Base-by-base conservation (phyloP, 2,113 vertebrate species). In the Anthoscopus minutus region DNA sequence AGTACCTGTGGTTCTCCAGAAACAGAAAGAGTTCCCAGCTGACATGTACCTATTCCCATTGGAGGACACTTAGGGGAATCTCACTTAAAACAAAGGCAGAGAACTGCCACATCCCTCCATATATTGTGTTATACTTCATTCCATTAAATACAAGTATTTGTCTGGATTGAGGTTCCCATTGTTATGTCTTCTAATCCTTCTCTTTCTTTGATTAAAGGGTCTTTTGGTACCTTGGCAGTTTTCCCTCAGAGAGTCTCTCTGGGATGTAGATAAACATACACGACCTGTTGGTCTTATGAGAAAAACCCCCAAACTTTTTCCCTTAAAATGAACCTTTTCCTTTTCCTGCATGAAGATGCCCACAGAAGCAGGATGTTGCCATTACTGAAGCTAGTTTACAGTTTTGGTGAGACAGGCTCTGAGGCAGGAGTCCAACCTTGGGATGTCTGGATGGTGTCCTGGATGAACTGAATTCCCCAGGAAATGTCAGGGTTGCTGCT, bases 221-320 rank as follows among this genome's bases (percentile, higher is more conserved):
- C 20, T 88, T 81, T 50, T 56, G 51, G 11, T 37, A 45, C 20
- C 33, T 22, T 24, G 16, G 33, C 53, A 16, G 10, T 44, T 57
- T 73, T 84, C 37, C 15, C 37, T 17, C 3, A 4, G 13, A n/a
- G 51, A 30, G 11, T 77, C 40, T 91, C 33, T 76, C 33, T 56
- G 40, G 8, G 89, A 10, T 1, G 1, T 13, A 33, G 28, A 40
- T 37, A 87, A 78, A 65, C 9, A 65, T 10, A 28, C 2, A 42
- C 33, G 31, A 48, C 18, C 12, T 21, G 5, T 35, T 67, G 54
- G 33, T 58, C 47, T 85, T 62, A 30, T 8, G 18, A 50, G 24
- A 62, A 79, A 87, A 74, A 62, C 11, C 0, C 0, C 24, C 10
- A 38, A 13, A 0, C 0, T 22, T 84, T 67, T 85, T 19, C 20